These are phyloP conservation scores for cattle (Bos taurus) DNA, from an alignment of 2,113 vertebrate species.

Conservation along the genomic window DNA sequence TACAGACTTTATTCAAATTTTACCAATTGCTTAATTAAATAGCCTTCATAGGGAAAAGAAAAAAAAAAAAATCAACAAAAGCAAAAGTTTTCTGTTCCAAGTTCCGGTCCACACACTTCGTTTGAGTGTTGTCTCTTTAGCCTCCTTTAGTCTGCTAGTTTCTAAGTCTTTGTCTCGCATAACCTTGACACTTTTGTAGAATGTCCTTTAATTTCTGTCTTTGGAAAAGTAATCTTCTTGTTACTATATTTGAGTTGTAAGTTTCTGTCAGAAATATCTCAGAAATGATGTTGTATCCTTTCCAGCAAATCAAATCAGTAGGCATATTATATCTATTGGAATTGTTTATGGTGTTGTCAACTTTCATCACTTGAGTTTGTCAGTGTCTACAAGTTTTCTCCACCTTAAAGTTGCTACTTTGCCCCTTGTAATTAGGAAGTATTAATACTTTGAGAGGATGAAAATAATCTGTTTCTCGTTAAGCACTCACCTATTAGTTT, in stretches of 20 bases:
- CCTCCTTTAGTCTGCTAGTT: background rate
- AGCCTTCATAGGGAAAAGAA: background rate
- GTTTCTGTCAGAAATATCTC: background rate
- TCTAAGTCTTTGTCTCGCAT: background rate
- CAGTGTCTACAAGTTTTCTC: background rate
- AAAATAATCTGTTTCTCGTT: background rate
- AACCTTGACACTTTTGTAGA: background rate
- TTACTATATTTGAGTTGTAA: background rate
- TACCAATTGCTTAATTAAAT: background rate
- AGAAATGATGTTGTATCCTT: background rate
- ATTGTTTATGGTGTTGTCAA: background rate
- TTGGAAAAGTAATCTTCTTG: background rate
- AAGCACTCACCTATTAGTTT: background rate
- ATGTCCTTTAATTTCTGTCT: background rate
- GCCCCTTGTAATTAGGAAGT: background rate
- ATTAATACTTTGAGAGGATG: background rate
- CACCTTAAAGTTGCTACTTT: background rate
- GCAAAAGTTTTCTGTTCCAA: background rate
- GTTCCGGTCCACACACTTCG: background rate
- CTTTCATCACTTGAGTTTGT: background rate
- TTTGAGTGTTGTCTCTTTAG: background rate
- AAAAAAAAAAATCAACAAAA: background rate
- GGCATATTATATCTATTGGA: background rate
- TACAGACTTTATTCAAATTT: background rate
- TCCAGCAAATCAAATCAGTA: background rate